A percentile compares a stretch with the other conserved stretches of the same genome.
Conservation (phyloP, 2,113 vertebrate species). For the Origma solitaria region DNA sequence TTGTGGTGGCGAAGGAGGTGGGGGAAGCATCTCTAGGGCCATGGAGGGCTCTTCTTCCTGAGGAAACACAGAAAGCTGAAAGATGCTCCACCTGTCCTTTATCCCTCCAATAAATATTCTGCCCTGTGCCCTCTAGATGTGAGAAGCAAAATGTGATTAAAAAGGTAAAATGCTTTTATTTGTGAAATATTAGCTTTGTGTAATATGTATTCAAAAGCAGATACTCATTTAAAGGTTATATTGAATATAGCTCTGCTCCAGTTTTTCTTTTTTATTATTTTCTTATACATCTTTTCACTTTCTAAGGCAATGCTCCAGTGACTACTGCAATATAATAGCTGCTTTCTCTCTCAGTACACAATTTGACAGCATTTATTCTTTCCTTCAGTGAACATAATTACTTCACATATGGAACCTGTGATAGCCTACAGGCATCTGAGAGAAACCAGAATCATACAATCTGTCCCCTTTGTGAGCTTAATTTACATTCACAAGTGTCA, state of each 20-base stretch:
- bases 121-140: slow-evolving; percentile 34
- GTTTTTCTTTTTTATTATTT: slow-evolving; percentile 70
- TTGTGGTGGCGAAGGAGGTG: neutral
- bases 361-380: slow-evolving; percentile 86
- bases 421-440: slow-evolving; percentile 82
- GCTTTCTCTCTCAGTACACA: slow-evolving; percentile 78
- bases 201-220: slow-evolving; percentile 65
- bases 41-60: neutral
- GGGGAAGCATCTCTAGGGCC: neutral
- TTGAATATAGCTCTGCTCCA: slow-evolving; percentile 66
- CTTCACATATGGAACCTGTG: slow-evolving; percentile 86
- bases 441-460: slow-evolving; percentile 81
- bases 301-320: slow-evolving; percentile 75
- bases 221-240: slow-evolving; percentile 70
- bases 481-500: slow-evolving; percentile 82
- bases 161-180: neutral
- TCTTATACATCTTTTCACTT: slow-evolving; percentile 75
- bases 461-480: slow-evolving; percentile 81
- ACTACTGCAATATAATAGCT: slow-evolving; percentile 81
- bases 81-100: neutral
- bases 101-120: neutral
- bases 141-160: slow-evolving; percentile 19
- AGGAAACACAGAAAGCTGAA: neutral
- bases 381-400: slow-evolving; percentile 86
- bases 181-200: slow-evolving; percentile 58